Evolutionary conservation across 2,888 invertebrate species (phyloP).

Genomic region (Parapristionchus giblindavisi): DNA sequence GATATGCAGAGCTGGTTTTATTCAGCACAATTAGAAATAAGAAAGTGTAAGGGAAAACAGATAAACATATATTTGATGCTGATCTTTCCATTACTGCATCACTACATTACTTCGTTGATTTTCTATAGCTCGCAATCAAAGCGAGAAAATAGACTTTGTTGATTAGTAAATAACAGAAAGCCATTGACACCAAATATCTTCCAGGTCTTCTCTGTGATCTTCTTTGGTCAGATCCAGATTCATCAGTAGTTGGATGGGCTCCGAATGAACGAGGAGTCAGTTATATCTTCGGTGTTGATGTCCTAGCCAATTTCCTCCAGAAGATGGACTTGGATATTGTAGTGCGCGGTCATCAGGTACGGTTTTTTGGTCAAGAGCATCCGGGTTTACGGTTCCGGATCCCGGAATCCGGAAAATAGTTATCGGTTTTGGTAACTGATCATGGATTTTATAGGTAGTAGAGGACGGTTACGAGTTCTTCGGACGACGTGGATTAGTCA

Average conservation of each 20-base stretch:
- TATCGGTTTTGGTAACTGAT: neutral
- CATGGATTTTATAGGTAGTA: constrained; percentile 48
- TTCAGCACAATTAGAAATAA: too few species aligned
- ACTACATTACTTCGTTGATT: too few species aligned
- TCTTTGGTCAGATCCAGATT: constrained; percentile 67
- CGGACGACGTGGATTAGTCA: constrained; percentile 71
- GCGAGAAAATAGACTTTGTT: too few species aligned
- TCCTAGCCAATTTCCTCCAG: constrained; percentile 61
- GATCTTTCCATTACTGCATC: too few species aligned
- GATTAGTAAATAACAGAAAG: too few species aligned
- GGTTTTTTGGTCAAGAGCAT: neutral
- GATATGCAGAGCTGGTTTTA: too few species aligned
- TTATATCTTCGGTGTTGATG: constrained; percentile 67
- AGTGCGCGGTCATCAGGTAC: constrained; percentile 65
- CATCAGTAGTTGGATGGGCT: constrained; percentile 64
- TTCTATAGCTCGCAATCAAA: too few species aligned
- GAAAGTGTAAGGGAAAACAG: too few species aligned
- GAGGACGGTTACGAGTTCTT: constrained; percentile 67
- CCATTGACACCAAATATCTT: too few species aligned
- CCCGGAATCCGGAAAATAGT: neutral
- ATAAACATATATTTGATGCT: too few species aligned
- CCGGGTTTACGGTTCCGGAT: neutral
- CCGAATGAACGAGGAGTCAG: constrained; percentile 67
- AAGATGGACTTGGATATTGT: constrained; percentile 68
- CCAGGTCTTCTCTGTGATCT: constrained; percentile 64